Evolutionary conservation across 2,797 vertebrate species (phyloP), one percentile per base, ranked within the genome.

Genomic region (Pogoniulus pusillus): DNA sequence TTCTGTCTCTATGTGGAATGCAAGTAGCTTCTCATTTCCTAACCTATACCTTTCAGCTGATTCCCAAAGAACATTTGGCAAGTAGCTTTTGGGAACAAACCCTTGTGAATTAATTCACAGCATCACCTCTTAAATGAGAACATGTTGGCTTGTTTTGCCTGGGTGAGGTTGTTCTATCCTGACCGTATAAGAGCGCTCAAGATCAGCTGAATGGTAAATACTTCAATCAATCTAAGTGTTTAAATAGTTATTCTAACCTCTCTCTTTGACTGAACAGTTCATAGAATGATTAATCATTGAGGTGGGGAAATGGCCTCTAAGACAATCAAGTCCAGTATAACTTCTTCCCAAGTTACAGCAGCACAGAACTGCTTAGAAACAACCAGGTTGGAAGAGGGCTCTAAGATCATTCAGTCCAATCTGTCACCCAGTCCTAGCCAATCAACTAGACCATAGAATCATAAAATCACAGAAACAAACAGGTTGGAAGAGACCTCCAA

Each of bases 101-200:
- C 8, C 54, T 29, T 58, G 37, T 77, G 72, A 82, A 89, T 82
- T 77, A 94, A 74, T 91, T 89, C 37, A 54, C 45, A 79, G 8
- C 17, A 85, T 77, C 78, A 51, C 29, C 51, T 80, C 75, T 85
- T 75, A 87, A 88, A 87, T n/a, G 45, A 88, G 78, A 92, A 89
- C 35, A 19, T 7, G 3, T 43, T 82, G 49, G 7, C 12, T 69
- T 90, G 37, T 77, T 90, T 94, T 85, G 35, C 55, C 30, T 74
- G 35, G 8, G 6, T 60, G 82, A 79, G 0, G 2, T 14, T 74
- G 10, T 45, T 78, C 65, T 32, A 60, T n/a, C 6, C 45, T 43
- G 18, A n/a, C 18, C 45, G 19, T 16, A 3, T n/a, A 71, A 71
- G 37, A 64, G 15, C 30, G 49, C 30, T 87, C 7, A 23, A 51